Base-by-base conservation (phyloP, 2,797 vertebrate species). In the Holocentrus rufus region DNA sequence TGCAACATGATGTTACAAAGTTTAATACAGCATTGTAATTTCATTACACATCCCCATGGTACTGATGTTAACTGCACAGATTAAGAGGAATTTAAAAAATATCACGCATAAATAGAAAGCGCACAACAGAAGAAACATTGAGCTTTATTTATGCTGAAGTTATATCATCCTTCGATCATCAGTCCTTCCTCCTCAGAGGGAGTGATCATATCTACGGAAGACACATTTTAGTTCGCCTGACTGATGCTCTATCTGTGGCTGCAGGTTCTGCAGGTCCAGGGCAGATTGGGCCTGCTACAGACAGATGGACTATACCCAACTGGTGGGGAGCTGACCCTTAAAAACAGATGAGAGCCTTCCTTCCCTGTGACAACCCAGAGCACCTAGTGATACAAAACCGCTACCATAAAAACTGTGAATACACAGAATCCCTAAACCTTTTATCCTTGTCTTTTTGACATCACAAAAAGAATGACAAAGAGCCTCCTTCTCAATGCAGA, bases 401-500 rank as follows among this genome's bases (percentile, higher is more conserved):
- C 25, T 27, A 22, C 54, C 44, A 34, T 59, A 70, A 75, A 79
- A 76, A 69, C 18, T 18, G 58, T 17, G 4, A 61, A 47, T 65
- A 46, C 46, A 56, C 20, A 61, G n/a, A 66, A 6, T 0, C n/a
- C 50, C 58, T 42, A 44, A 65, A 69, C 62, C 7, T 57, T 67
- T 82, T 11, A 36, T 57, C 58, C 57, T 52, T 11, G n/a, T 52
- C 49, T 52, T 20, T 52, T 20, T 52, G 49, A 22, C 55, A 25
- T 15, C 27, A n/a, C 22, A 36, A 50, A 54, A 58, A 50, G 47
- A 47, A 79, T 11, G 7, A 22, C 49, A 52, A 55, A 46, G 10
- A 74, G 68, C 46, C 71, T 75, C 65, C 74, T 66, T 74, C 68
- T 58, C 42, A 52, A 58, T 58, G 20, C 20, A 44, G 68, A 79